Evolutionary conservation across 2,888 invertebrate genomes (phyloP).

Genomic region (Pediacus dermestoides): DNA sequence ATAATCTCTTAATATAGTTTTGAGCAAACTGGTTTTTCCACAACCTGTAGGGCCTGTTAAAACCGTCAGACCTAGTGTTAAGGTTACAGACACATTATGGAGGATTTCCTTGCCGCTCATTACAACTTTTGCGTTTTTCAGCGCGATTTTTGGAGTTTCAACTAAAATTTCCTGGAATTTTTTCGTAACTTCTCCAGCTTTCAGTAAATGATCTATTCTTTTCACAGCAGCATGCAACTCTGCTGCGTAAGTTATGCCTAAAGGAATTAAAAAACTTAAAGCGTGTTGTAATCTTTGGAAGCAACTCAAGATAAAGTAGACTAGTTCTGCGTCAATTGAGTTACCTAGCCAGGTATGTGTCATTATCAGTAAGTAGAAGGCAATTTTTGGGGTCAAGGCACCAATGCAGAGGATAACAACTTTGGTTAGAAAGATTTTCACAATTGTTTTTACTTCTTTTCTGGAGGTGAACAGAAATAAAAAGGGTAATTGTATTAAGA

Average conservation of each 20-base stretch:
- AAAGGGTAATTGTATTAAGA: constrained; percentile 3
- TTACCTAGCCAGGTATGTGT: constrained; percentile 67
- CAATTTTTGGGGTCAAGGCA: constrained; percentile 37
- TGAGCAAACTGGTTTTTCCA: constrained; percentile 55
- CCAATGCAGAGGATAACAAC: constrained; percentile 34
- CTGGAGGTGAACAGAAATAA: constrained; percentile 34
- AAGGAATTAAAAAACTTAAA: constrained; percentile 86
- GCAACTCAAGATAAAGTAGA: constrained; percentile 83
- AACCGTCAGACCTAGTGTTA: constrained; percentile 50
- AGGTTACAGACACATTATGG: constrained; percentile 44
- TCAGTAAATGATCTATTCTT: constrained; percentile 60
- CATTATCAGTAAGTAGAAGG: constrained; percentile 41
- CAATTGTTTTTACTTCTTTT: constrained; percentile 60
- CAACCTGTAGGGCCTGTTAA: constrained; percentile 64
- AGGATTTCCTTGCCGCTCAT: constrained; percentile 40
- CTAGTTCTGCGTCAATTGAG: constrained; percentile 72
- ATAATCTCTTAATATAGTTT: constrained; percentile 42
- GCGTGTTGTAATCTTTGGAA: constrained; percentile 82
- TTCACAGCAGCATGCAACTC: constrained; percentile 72
- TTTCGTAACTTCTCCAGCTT: constrained; percentile 49
- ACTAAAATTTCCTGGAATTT: too few relatives aligned
- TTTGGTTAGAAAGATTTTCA: constrained; percentile 37
- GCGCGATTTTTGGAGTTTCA: constrained; percentile 24
- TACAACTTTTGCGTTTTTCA: constrained; percentile 26
- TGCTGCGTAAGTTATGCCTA: constrained; percentile 74